Conservation (phyloP, 2,888 invertebrate genomes). For the Lacanobia oleracea region DNA sequence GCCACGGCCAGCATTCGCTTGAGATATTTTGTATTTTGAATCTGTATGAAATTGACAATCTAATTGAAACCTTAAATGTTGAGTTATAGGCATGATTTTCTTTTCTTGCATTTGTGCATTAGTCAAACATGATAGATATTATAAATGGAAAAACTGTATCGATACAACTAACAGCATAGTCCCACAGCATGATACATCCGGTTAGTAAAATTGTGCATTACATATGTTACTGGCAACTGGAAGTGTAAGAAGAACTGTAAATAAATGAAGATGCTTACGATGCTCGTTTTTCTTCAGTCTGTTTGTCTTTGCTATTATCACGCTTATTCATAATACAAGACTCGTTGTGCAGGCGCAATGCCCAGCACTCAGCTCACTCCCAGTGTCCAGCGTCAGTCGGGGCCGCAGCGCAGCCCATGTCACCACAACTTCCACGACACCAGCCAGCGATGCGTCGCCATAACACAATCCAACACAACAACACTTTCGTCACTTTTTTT, state of each 20-base stretch:
- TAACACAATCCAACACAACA: constrained; percentile 79
- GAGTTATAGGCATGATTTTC: not conserved
- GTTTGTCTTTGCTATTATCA: constrained; percentile 88
- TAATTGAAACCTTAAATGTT: not conserved
- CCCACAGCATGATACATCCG: not conserved
- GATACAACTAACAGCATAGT: not conserved
- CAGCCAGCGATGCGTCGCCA: constrained; percentile 81
- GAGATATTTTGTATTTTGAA: not conserved
- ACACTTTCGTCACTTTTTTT: constrained; percentile 72
- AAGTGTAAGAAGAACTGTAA: constrained; percentile 1
- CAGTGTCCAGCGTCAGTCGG: constrained; percentile 84
- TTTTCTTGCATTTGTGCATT: not conserved
- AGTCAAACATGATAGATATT: constrained; percentile 14
- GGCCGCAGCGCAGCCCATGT: constrained; percentile 88
- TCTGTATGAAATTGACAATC: not conserved
- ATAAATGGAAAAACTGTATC: not conserved
- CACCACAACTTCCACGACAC: constrained; percentile 82
- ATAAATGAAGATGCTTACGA: constrained; percentile 79
- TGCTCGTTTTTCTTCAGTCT: constrained; percentile 89
- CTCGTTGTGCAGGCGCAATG: constrained; percentile 85
- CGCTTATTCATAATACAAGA: constrained; percentile 89
- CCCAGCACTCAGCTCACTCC: constrained; percentile 87
- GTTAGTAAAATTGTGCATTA: not conserved
- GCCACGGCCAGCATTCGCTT: fast-evolving
- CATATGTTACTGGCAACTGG: not conserved